Base-by-base conservation (phyloP, 2,888 invertebrate species). In the Vesta saturnalis region DNA sequence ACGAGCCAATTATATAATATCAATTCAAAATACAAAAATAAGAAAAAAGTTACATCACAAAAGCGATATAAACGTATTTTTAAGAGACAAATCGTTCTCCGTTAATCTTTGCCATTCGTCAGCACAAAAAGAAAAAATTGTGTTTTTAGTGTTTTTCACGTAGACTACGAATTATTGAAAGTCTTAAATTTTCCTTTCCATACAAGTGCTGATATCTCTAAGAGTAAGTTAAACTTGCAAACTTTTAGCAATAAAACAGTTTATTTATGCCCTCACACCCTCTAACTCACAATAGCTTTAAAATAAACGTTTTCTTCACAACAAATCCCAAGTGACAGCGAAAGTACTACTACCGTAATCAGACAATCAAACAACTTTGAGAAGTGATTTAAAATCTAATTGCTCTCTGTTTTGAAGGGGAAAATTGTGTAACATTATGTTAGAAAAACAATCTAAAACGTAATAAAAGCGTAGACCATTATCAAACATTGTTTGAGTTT, bases 351-450 rank as follows among this genome's bases (percentile, higher is more conserved):
- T 21, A 12, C 19, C 66, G 58, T 72, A 72, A 72, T 69, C 67
- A 64, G 61, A 69, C 69, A 68, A 72, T 72, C 70, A 68, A 67
- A 61, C 70, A 70, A 70, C 71, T 64, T 72, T 64, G 68, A 73
- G 68, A 72, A 67, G 68, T 70, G 66, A 71, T 69, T 67, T 64
- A 62, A 54, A 65, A 49, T 58, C 30, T 58, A 52, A 73, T 72
- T 73, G 73, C 72, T 73, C 70, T 67, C 58, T 68, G 67, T 73
- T 73, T 4, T n/a, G 39, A 39, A 39, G 1, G 8, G 39, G 8
- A 39, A 39, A 5, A n/a, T 39, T 39, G 8, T 39, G 39, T 39
- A 6, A 8, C 39, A n/a, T 2, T n/a, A 39, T 12, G 39, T 39
- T 39, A 4, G 8, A 8, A 39, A 39, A 39, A 39, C n/a, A n/a